These are phyloP conservation scores for Callosobruchus maculatus DNA, from an alignment of 2,888 invertebrate genomes.

Conservation along the genomic window DNA sequence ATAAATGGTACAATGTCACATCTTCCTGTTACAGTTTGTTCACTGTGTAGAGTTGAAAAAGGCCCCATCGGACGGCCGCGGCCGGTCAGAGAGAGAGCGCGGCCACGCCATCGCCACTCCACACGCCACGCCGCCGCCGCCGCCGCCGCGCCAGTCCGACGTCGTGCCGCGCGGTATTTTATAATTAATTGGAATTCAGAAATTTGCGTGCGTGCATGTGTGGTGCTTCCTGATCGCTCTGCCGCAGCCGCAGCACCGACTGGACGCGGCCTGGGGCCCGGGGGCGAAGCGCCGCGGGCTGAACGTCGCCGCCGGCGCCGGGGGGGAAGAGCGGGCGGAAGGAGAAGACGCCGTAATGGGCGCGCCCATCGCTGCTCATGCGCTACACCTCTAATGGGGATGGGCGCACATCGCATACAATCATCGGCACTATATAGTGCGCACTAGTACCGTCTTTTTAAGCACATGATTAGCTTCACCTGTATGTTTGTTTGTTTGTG, in stretches of 20 bases:
- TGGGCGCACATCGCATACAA: neutral
- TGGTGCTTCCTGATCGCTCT: neutral
- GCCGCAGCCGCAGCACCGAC: neutral
- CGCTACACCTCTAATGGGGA: neutral
- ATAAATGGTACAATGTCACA: no score
- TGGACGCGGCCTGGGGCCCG: neutral
- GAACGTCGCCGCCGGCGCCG: neutral
- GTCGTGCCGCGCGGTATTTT: neutral
- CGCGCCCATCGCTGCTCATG: neutral
- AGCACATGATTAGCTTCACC: no score
- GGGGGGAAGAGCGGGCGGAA: neutral
- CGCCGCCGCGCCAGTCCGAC: neutral
- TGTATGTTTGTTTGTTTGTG: no score
- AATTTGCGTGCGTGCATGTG: neutral
- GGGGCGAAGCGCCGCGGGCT: neutral
- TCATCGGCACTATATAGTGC: no score
- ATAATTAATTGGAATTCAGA: neutral
- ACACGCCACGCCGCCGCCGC: no score
- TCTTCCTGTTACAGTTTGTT: neutral
- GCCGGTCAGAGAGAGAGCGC: no score
- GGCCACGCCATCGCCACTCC: no score
- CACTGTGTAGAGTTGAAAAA: neutral
- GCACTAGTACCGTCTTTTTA: no score
- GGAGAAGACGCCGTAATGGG: neutral
- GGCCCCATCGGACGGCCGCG: neutral